Percentiles rank a stretch among this genome's conserved stretches.
Conservation (phyloP, 2,113 vertebrate species). For the Crotophaga sulcirostris region DNA sequence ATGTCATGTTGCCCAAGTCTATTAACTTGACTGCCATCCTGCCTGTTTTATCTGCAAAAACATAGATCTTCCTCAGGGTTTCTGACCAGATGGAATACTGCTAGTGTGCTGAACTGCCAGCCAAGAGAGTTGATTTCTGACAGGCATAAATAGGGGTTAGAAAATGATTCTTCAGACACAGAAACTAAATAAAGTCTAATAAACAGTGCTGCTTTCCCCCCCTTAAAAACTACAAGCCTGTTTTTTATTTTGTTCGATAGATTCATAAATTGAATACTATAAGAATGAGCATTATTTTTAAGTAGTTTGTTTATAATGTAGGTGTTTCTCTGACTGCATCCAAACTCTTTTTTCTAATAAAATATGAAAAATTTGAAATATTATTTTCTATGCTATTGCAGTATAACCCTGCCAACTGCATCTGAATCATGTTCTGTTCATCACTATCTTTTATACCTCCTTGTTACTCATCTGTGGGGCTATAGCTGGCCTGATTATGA, state of each 20-base stretch:
- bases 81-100: constrained; percentile 19
- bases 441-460: background rate
- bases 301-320: background rate
- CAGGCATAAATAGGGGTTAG: background rate
- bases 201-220: background rate
- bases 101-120: background rate
- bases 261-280: background rate
- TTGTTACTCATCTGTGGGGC: background rate
- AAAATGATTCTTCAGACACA: background rate
- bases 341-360: background rate
- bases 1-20: background rate
- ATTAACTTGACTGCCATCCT: background rate
- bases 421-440: background rate
- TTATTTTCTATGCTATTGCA: background rate
- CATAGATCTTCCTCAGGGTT: background rate
- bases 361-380: background rate
- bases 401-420: background rate
- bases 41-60: background rate
- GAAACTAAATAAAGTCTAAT: background rate
- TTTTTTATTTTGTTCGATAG: background rate
- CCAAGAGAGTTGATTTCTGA: background rate
- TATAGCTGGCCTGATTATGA: background rate
- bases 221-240: background rate
- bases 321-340: background rate
- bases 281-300: background rate